phyloP scores from a whole-genome alignment of 2,888 invertebrate species.

The Ormia ochracea region DNA sequence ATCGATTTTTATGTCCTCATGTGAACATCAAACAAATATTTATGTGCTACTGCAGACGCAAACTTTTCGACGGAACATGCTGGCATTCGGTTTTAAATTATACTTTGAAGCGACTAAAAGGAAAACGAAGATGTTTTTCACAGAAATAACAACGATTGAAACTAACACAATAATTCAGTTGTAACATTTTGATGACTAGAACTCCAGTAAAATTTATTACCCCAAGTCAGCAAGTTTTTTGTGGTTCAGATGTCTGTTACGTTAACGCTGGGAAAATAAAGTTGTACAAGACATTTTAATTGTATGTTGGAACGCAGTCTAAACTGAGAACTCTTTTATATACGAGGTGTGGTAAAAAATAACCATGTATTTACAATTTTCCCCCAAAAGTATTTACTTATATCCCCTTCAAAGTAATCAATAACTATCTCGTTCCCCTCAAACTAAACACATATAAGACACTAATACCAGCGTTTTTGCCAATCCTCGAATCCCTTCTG shows the following conservation, averaged over 20 bases:
- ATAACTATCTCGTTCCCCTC: too few relatives aligned
- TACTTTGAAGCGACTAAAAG: too few relatives aligned
- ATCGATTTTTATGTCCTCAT: background rate
- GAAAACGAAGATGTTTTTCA: background rate
- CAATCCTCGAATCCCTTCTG: too few relatives aligned
- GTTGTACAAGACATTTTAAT: slow-evolving; percentile 24
- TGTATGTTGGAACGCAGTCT: slow-evolving; percentile 8
- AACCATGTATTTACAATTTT: too few relatives aligned
- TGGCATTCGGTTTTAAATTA: background rate
- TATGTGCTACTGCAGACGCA: background rate
- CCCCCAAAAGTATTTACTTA: too few relatives aligned
- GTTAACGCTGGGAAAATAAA: slow-evolving; percentile 50
- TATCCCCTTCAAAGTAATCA: too few relatives aligned
- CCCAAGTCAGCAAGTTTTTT: slow-evolving; percentile 18
- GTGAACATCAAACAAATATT: background rate
- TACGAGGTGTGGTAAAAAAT: too few relatives aligned
- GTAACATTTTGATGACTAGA: slow-evolving; percentile 54
- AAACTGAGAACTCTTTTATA: too few relatives aligned
- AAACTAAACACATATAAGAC: too few relatives aligned
- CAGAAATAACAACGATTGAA: slow-evolving; percentile 41
- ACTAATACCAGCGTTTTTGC: too few relatives aligned
- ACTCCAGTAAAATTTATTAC: slow-evolving; percentile 54
- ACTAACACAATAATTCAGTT: slow-evolving; percentile 53
- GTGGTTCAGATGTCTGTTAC: background rate
- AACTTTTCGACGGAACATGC: background rate